A percentile compares a stretch with the other conserved stretches of the same genome.
Evolutionary conservation across 1,140 invertebrate species (phyloP).

Genomic region (Leptinotarsa lineolata): DNA sequence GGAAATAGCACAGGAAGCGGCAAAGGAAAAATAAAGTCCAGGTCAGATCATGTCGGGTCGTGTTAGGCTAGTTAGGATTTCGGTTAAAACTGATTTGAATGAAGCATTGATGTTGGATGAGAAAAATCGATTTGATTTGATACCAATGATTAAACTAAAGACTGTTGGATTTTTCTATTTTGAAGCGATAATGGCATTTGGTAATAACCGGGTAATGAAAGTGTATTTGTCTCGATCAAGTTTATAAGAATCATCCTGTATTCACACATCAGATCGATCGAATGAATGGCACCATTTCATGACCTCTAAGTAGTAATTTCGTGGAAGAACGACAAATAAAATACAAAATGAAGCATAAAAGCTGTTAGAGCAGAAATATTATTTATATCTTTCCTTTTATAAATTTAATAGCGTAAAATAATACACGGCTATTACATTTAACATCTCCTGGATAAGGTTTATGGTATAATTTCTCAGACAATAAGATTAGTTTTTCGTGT

Average conservation of each 20-base stretch:
- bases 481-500: slow-evolving; percentile 6
- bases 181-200: too few relatives aligned
- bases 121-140: too few relatives aligned
- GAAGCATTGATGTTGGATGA: too few relatives aligned
- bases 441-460: neutral
- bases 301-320: neutral
- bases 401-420: slow-evolving; percentile 4
- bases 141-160: too few relatives aligned
- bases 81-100: too few relatives aligned
- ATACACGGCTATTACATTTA: slow-evolving; percentile 6
- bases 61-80: too few relatives aligned
- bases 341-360: neutral
- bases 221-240: too few relatives aligned
- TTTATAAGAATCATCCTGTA: neutral
- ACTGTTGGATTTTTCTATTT: too few relatives aligned
- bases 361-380: slow-evolving; percentile 4
- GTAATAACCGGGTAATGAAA: too few relatives aligned
- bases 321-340: neutral
- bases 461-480: slow-evolving; percentile 1
- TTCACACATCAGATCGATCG: neutral
- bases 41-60: too few relatives aligned
- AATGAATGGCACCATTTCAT: neutral
- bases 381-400: slow-evolving; percentile 7
- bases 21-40: too few relatives aligned
- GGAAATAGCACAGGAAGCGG: too few relatives aligned